Conservation (phyloP, 2,888 invertebrate species). For the Tiliacea aurago region DNA sequence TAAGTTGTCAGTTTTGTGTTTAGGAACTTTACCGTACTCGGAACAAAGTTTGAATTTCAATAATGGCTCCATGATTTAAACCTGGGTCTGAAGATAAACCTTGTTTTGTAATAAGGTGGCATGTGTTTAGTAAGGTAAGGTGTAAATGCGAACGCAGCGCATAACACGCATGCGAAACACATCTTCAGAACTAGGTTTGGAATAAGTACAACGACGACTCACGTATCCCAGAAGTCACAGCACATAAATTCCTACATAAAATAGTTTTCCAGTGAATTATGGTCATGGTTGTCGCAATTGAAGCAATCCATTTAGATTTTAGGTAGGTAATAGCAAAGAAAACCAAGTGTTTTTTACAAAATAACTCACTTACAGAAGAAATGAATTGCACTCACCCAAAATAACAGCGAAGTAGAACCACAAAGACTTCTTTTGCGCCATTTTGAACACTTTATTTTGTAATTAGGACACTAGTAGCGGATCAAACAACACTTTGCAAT, state of each 20-base stretch:
- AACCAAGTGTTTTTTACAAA: conserved; percentile 14
- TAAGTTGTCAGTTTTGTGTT: no score
- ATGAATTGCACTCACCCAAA: conserved; percentile 81
- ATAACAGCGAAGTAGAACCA: conserved; percentile 89
- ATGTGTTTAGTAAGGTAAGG: neutral
- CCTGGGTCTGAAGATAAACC: no score
- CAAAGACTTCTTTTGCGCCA: conserved; percentile 83
- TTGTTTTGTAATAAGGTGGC: no score
- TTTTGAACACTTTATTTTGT: conserved; percentile 72
- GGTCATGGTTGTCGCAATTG: conserved; percentile 11
- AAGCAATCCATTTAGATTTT: neutral
- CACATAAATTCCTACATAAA: neutral
- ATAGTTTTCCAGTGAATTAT: neutral
- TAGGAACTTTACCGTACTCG: no score
- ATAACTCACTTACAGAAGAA: neutral
- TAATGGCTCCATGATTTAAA: no score
- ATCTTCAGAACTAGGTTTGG: neutral
- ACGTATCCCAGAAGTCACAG: neutral
- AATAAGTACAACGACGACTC: no score
- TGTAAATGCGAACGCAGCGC: no score
- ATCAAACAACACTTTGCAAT: conserved; percentile 62
- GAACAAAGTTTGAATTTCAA: no score
- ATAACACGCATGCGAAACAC: neutral
- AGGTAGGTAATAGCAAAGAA: conserved; percentile 17
- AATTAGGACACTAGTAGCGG: conserved; percentile 62